Conservation (phyloP, 2,113 vertebrate species). For the Anguilla rostrata region DNA sequence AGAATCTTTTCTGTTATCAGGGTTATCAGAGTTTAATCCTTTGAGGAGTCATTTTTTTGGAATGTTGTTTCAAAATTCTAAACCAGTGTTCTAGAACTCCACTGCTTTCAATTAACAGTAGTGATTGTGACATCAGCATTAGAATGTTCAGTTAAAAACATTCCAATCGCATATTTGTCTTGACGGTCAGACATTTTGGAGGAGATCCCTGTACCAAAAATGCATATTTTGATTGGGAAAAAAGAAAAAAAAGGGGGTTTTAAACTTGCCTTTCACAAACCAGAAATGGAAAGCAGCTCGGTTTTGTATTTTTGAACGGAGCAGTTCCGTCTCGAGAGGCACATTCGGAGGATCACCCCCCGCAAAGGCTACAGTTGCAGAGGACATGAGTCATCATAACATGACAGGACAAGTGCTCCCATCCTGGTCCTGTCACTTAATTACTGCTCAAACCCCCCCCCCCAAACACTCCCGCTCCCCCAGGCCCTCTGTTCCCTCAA, state of each 20-base stretch:
- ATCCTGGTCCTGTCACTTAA: not conserved
- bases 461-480: not conserved
- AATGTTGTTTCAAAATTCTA: no score
- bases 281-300: not conserved
- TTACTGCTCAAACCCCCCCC: not conserved
- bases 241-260: not conserved
- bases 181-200: no score
- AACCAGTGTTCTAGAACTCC: no score
- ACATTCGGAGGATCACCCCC: not conserved
- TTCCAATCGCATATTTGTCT: no score
- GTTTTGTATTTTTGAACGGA: not conserved
- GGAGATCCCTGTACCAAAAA: not conserved
- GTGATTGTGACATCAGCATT: no score
- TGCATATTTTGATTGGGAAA: not conserved
- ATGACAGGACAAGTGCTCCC: conserved; percentile 14
- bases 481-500: not conserved
- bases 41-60: no score
- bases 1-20: not conserved
- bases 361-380: not conserved
- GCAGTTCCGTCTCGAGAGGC: not conserved
- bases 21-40: no score
- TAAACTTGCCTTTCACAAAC: not conserved
- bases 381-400: conserved; percentile 14
- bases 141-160: no score
- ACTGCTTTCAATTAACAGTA: no score